phyloP scores from a whole-genome alignment of 2,797 vertebrate species.

The Sternarchorhynchus goeldii region DNA sequence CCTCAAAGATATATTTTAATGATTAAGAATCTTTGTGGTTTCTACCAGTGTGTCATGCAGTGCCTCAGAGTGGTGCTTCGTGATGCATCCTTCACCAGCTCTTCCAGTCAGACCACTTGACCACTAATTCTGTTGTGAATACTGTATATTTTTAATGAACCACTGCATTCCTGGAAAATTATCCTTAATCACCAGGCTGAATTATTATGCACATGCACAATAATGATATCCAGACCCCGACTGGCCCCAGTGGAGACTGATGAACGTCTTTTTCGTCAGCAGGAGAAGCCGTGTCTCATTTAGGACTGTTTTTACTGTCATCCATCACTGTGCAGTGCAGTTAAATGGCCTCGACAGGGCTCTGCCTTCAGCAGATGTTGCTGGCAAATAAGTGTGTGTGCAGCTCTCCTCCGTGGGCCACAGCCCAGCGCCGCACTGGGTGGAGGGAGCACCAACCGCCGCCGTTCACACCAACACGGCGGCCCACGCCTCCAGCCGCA shows the following conservation, averaged over 20 bases:
- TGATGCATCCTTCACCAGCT: slow-evolving; percentile 9
- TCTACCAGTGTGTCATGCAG: not conserved
- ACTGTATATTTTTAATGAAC: not conserved
- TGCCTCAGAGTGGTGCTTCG: not conserved
- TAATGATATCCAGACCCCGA: slow-evolving; percentile 14
- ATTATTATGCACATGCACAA: slow-evolving; percentile 22
- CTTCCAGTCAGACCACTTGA: not conserved
- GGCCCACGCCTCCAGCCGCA: not conserved
- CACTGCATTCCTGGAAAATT: not conserved
- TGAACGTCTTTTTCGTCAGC: slow-evolving; percentile 38
- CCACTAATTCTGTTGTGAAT: not conserved
- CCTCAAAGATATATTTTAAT: slow-evolving; percentile 30
- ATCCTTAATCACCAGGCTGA: slow-evolving; percentile 10
- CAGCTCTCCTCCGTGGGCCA: slow-evolving; percentile 14
- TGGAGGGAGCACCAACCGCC: slow-evolving; percentile 21
- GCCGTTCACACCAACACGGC: slow-evolving; percentile 7
- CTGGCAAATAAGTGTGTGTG: slow-evolving; percentile 21
- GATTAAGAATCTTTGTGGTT: slow-evolving; percentile 25
- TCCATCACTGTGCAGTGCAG: slow-evolving; percentile 58
- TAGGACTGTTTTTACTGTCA: slow-evolving; percentile 53
- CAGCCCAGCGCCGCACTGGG: slow-evolving; percentile 38
- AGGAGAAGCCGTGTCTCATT: slow-evolving; percentile 51
- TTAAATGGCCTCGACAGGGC: slow-evolving; percentile 40
- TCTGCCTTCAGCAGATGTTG: slow-evolving; percentile 57
- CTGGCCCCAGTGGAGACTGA: slow-evolving; percentile 23